Base-by-base conservation (phyloP, 2,888 invertebrate species). In the Phasia obesa region DNA sequence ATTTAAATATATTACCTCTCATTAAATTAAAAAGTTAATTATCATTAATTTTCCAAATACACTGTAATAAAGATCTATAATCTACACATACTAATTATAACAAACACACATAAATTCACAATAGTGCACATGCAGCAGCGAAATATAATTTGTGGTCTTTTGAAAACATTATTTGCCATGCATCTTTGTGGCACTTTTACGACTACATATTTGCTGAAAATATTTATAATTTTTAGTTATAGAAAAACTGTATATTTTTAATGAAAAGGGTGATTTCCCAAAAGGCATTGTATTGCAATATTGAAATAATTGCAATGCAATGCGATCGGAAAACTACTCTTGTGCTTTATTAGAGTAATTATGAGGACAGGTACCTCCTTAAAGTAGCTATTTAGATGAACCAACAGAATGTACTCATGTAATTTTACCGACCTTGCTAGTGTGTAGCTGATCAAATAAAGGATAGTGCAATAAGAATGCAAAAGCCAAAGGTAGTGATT, bases 141-240 rank as follows among this genome's bases (percentile, higher is more conserved):
- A 60, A 69, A 69, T 25, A 51, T 53, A 60, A 69, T 31, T 69
- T 76, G 76, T 44, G 76, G 67, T 69, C 21, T 53, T 60, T 69
- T 42, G 15, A 19, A 67, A 69, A 47, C 42, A 17, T 42, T 69
- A 44, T 76, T 60, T 60, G 59, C 59, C 51, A 69, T 67, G 59
- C 49, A 76, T 76, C 21, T 67, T 59, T 47, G 19, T 73, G 51
- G 51, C 27, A 51, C 35, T 73, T 73, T 62, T 27, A 27, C 27
- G 38, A 25, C 11, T 62, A 25, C 13, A n/a, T 35, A 53, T 62
- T 73, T 73, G 51, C n/a, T 19, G 4, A 71, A 71, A 59, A 42
- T 44, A 59, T 59, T 59, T 59, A 23, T 71, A 49, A 23, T 55
- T 27, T 69, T 55, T 27, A 44, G 2, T 9, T 9, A 25, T 27